A percentile compares a stretch with the other conserved stretches of the same genome.
Evolutionary conservation across 2,888 invertebrate genomes (phyloP).

Genomic region (Sesia bembeciformis): DNA sequence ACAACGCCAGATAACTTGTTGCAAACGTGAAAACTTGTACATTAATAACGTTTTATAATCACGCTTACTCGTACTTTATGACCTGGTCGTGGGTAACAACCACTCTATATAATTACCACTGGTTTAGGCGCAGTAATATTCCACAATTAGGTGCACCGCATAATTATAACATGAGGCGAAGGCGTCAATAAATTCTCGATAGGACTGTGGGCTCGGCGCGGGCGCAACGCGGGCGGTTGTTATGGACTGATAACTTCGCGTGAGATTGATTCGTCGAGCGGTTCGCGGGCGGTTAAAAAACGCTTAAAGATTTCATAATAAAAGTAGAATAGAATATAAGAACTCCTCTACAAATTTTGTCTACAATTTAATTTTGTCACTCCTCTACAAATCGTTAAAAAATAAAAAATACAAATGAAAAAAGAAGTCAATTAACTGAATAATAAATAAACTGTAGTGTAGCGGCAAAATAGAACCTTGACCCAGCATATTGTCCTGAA

Average conservation of each 20-base stretch:
- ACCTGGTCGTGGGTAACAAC: slow-evolving; percentile 1
- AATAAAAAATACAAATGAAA: no score
- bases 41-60: not conserved
- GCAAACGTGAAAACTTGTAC: not conserved
- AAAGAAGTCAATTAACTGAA: no score
- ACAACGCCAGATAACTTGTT: not conserved
- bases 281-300: not conserved
- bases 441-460: no score
- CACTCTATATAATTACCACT: slow-evolving; percentile 2
- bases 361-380: no score
- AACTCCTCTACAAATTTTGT: no score
- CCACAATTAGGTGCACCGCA: slow-evolving; percentile 10
- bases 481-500: no score
- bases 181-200: slow-evolving; percentile 31
- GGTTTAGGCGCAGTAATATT: slow-evolving; percentile 6
- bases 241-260: slow-evolving; percentile 10
- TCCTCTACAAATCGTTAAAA: no score
- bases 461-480: no score
- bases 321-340: no score
- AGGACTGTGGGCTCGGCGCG: slow-evolving; percentile 15
- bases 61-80: not conserved
- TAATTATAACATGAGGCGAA: slow-evolving; percentile 23
- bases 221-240: slow-evolving; percentile 19
- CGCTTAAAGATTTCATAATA: no score
- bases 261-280: not conserved